A percentile compares a stretch with the other conserved stretches of the same genome.
These are phyloP conservation scores for Bolborhynchus lineola DNA, from an alignment of 2,113 vertebrate genomes.

Conservation along the genomic window DNA sequence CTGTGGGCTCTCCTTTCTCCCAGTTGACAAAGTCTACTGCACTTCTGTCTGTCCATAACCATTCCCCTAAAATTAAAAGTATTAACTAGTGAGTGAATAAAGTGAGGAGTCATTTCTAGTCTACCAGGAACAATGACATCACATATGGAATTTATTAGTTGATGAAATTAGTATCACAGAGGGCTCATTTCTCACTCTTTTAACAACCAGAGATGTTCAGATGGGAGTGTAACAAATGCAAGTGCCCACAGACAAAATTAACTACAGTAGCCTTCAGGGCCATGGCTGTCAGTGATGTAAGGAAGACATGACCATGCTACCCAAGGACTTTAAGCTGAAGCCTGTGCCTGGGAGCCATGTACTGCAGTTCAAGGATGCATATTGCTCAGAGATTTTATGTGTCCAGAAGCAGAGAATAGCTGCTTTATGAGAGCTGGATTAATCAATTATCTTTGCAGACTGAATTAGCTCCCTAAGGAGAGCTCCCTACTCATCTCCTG, in stretches of 20 bases:
- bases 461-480: neutral
- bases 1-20: conserved; percentile 73
- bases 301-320: neutral
- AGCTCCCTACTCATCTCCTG: neutral
- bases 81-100: neutral
- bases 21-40: conserved; percentile 89
- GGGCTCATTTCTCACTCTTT: neutral
- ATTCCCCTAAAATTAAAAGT: conserved; percentile 61
- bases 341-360: neutral
- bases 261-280: neutral
- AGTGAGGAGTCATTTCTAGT: neutral
- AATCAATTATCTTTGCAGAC: neutral
- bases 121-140: rapidly evolving
- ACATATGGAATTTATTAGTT: neutral
- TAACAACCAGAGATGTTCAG: neutral
- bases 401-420: neutral
- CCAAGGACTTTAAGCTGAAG: neutral
- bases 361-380: neutral
- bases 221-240: neutral
- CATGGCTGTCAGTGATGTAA: neutral
- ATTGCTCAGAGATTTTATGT: neutral
- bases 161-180: neutral
- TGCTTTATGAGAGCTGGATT: neutral
- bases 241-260: neutral
- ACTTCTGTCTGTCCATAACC: conserved; percentile 87